A percentile compares a stretch with the other conserved stretches of the same genome.
These are phyloP conservation scores for Folsomia candida DNA, from an alignment of 2,888 invertebrate species.

Conservation along the genomic window DNA sequence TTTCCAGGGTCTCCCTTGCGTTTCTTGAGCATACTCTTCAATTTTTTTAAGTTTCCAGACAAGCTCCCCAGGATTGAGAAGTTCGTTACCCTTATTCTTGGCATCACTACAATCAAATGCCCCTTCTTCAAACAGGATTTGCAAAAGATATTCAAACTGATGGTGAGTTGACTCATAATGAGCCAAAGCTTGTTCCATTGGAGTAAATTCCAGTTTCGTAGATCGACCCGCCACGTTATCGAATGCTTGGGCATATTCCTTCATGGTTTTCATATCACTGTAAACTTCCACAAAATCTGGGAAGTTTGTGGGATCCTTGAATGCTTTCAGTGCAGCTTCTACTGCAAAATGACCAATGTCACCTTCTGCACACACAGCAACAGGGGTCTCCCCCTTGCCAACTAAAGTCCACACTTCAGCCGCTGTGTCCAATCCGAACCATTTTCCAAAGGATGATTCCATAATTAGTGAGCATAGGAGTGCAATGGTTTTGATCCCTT, in stretches of 20 bases:
- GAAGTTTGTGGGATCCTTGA: constrained; percentile 8
- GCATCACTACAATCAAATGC: constrained; percentile 18
- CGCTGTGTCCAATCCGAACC: constrained; percentile 21
- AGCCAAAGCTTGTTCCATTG: background rate
- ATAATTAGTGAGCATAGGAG: constrained; percentile 14
- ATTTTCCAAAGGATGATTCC: constrained; percentile 18
- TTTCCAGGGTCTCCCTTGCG: constrained; percentile 20
- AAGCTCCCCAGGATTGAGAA: constrained; percentile 23
- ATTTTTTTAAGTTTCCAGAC: constrained; percentile 27
- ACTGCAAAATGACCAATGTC: constrained; percentile 19
- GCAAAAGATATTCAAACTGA: constrained; percentile 23
- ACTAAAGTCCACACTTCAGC: constrained; percentile 16
- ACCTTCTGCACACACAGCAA: constrained; percentile 18
- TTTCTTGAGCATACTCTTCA: constrained; percentile 27
- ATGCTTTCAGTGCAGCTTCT: constrained; percentile 16
- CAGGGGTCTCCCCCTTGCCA: constrained; percentile 12
- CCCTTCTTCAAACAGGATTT: constrained; percentile 22
- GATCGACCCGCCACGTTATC: constrained; percentile 13
- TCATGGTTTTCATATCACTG: constrained; percentile 21
- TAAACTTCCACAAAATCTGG: constrained; percentile 24
- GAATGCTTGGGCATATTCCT: constrained; percentile 23
- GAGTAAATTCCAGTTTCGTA: constrained; percentile 9
- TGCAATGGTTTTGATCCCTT: constrained; percentile 13
- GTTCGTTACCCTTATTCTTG: constrained; percentile 18
- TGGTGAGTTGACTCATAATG: constrained; percentile 8